phyloP scores from a whole-genome alignment of 2,888 invertebrate genomes.

The Acleris holmiana region DNA sequence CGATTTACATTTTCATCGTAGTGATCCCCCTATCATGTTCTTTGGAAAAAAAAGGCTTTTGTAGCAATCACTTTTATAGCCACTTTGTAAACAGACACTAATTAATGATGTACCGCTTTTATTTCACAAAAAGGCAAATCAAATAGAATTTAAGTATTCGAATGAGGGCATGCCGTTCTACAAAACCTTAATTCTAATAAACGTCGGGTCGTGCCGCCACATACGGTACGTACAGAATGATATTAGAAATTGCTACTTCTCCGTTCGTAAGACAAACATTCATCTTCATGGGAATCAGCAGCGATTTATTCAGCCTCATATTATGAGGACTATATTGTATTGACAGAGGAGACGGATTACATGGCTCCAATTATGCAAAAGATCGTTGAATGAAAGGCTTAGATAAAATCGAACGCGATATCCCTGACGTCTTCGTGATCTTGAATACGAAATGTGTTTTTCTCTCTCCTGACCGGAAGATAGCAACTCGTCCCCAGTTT shows the following conservation, averaged over 20 bases:
- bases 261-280: conserved; percentile 37
- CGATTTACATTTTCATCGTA: conserved; percentile 65
- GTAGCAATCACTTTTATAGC: conserved; percentile 41
- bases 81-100: conserved; percentile 39
- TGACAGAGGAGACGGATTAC: conserved; percentile 47
- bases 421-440: conserved; percentile 47
- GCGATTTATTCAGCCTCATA: conserved; percentile 44
- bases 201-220: conserved; percentile 35
- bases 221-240: conserved; percentile 32
- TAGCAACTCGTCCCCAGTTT: conserved; percentile 40
- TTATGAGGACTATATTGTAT: conserved; percentile 45
- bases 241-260: conserved; percentile 36
- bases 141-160: conserved; percentile 19
- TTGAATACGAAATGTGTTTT: conserved; percentile 47
- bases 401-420: conserved; percentile 41
- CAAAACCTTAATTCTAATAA: conserved; percentile 35
- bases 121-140: conserved; percentile 11
- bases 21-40: conserved; percentile 50
- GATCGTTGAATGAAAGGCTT: conserved; percentile 39
- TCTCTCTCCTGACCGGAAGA: conserved; percentile 42
- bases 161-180: conserved; percentile 14
- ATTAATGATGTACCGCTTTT: conserved; percentile 45
- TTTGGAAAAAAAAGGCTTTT: conserved; percentile 29
- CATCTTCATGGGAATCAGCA: conserved; percentile 45
- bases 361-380: conserved; percentile 49